Conservation (phyloP, 2,113 vertebrate genomes). For the Aspidoscelis tigris region DNA sequence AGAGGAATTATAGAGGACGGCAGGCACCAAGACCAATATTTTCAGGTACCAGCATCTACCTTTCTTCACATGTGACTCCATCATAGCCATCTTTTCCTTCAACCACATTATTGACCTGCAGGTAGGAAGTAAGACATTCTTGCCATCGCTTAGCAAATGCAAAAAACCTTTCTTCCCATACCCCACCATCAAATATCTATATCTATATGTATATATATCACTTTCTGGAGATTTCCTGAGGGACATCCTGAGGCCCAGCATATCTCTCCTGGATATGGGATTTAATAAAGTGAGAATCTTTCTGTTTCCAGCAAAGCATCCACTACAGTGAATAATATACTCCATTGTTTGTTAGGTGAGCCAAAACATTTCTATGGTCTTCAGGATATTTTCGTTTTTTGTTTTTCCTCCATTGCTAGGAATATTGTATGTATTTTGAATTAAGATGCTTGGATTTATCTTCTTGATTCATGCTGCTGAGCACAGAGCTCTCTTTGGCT, state of each 20-base stretch:
- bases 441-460: constrained; percentile 30
- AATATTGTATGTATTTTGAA: neutral
- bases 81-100: no score
- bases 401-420: neutral
- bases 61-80: neutral
- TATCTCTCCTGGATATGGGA: no score
- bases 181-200: no score
- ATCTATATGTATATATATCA: no score
- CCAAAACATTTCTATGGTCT: neutral
- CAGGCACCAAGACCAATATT: neutral
- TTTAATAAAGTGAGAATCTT: no score
- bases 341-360: neutral
- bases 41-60: neutral
- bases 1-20: neutral
- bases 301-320: no score
- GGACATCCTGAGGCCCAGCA: no score
- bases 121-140: no score
- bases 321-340: neutral
- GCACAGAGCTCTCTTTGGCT: constrained; percentile 10
- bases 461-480: constrained; percentile 48
- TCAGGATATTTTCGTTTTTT: neutral
- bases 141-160: no score
- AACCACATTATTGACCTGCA: neutral
- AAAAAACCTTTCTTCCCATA: neutral
- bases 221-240: no score